A percentile compares a stretch with the other conserved stretches of the same genome.
phyloP scores from a whole-genome alignment of 2,113 vertebrate species.

The Mohoua ochrocephala region DNA sequence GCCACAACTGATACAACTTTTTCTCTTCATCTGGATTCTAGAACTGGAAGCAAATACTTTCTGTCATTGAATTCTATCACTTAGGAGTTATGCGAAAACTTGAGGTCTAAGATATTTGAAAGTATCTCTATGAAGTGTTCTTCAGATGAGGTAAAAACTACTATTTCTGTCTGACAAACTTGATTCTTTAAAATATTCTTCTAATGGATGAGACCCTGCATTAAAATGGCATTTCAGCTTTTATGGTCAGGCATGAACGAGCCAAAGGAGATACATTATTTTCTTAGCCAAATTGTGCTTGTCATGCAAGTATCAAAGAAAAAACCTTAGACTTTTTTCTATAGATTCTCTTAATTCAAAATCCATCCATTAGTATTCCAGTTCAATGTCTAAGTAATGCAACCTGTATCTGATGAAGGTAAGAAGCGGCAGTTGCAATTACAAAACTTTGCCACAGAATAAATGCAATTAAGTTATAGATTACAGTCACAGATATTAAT shows the following conservation, averaged over 20 bases:
- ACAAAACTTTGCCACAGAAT: conserved; percentile 46
- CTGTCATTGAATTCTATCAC: neutral
- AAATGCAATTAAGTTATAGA: conserved; percentile 48
- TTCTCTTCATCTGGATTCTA: neutral
- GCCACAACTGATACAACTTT: neutral
- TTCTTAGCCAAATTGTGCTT: conserved; percentile 29
- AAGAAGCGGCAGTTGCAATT: conserved; percentile 47
- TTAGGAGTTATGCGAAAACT: neutral
- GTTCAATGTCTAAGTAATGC: conserved; percentile 42
- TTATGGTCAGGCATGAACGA: neutral
- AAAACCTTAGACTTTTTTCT: neutral
- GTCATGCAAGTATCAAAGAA: neutral
- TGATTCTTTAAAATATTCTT: neutral
- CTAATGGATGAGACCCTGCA: neutral
- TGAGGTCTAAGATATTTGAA: neutral
- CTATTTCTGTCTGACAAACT: neutral
- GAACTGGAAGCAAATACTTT: neutral
- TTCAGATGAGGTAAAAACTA: neutral
- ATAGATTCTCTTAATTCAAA: neutral
- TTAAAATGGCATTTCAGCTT: conserved; percentile 3
- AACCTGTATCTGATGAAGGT: conserved; percentile 57
- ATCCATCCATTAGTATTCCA: neutral
- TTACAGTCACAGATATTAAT: conserved; percentile 28
- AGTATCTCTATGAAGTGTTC: neutral
- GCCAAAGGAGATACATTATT: neutral